phyloP scores from a whole-genome alignment of 2,113 vertebrate genomes.

The Tachycineta bicolor region DNA sequence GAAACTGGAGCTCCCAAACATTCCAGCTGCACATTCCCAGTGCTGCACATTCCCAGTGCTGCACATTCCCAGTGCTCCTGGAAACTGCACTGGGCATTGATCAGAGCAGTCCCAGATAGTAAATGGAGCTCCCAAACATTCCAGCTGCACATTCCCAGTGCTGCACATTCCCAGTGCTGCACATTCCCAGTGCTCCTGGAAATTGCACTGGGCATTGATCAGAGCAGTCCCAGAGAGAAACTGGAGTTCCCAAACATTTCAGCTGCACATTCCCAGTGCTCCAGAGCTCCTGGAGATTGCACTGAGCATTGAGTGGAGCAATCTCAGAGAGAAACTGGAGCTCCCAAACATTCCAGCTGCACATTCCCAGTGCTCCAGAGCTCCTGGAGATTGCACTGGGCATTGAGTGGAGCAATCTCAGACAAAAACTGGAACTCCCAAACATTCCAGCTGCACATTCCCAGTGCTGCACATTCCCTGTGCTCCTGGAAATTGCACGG shows the following conservation, averaged over 20 bases:
- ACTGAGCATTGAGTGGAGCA: neutral
- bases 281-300: neutral
- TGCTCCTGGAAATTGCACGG: neutral
- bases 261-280: neutral
- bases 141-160: neutral
- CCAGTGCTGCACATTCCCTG: too few species aligned
- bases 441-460: neutral
- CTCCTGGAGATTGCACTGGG: neutral
- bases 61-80: neutral
- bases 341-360: neutral
- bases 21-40: neutral
- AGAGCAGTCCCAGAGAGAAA: neutral
- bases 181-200: neutral
- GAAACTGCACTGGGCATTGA: rapidly evolving
- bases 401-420: rapidly evolving
- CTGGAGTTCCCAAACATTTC: rapidly evolving
- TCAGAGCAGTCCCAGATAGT: rapidly evolving
- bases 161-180: too few species aligned
- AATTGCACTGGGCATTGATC: rapidly evolving
- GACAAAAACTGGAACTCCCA: neutral
- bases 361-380: neutral
- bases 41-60: neutral
- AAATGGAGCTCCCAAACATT: rapidly evolving
- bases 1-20: neutral
- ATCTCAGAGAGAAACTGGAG: neutral